Base-by-base conservation (phyloP, 2,888 invertebrate genomes). In the Amaurobius ferox region DNA sequence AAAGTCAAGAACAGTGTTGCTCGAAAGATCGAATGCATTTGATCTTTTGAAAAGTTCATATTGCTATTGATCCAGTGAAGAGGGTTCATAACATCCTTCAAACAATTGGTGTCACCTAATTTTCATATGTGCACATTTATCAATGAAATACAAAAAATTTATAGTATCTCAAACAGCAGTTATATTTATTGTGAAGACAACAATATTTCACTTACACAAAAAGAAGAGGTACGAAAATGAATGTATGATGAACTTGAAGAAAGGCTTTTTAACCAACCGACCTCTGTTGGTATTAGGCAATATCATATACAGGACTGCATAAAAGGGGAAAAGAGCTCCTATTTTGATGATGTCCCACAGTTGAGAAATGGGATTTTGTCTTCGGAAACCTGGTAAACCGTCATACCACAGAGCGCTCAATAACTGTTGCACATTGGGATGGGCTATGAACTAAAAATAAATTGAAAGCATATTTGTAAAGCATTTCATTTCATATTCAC, bases 381-480 rank as follows among this genome's bases (percentile, higher is more conserved):
- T 90, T 40, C 93, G 89, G 89, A 93, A 92, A 6, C 92, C 92
- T 0, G 92, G 92, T 61, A 92, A 89, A 30, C 93, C 93, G 79
- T 93, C 92, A 89, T 93, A 92, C 92, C 93, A 93, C 61, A 93
- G 96, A 88, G 97, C 96, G 61, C 97, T 97, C 89, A 98, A 92
- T 87, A 98, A 93, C 92, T 98, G 98, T 91, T 98, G 98, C 89
- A 98, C 98, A 93, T 97, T 98, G 0, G 98, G 96, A 92, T 98
- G 98, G 35, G 98, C 96, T 89, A 98, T 98, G 93, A 98, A 98
- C 97, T 96, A 92, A 71, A 92, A 76, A 23, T 13, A 61, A 66
- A 83, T 23, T 13, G 39, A 67, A 35, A 30, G 26, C 30, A 16
- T n/a, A n/a, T n/a, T n/a, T n/a, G n/a, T n/a, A n/a, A n/a, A n/a